Base-by-base conservation (phyloP, 2,797 vertebrate species). In the Hirundo rustica region DNA sequence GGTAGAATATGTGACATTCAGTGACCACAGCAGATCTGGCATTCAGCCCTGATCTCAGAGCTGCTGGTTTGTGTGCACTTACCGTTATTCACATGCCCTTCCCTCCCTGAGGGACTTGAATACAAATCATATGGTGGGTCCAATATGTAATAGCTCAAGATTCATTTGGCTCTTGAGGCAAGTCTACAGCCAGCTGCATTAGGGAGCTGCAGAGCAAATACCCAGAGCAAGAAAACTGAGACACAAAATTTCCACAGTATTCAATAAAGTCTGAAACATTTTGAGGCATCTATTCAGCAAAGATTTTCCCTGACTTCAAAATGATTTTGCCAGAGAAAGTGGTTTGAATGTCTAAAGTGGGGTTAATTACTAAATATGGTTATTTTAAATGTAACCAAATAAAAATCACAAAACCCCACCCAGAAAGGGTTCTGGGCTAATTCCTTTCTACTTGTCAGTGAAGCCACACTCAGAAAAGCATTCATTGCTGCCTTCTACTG, bases 231-330 rank as follows among this genome's bases (percentile, higher is more conserved):
- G 94, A 96, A 92, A 93, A 92, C 15, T 6, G 70, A 92, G 74
- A 62, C 53, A 92, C 13, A 50, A 19, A 65, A 84, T 50, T 50
- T 68, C 47, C 61, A 85, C 21, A 16, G 50, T 91, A 94, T 71
- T 84, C 71, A 94, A 96, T 94, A 94, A 89, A 94, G 84, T 97
- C 94, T 92, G 84, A 94, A 95, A 92, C 38, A 71, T 85, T 95
- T 88, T 87, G 85, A 92, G 82, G 26, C 84, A 83, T 40, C 90
- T 88, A 83, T 96, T 96, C 95, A 92, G 78, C 7, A 90, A 95
- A 83, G 92, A 93, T 7, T 88, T 89, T 68, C 53, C 88, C 79
- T 32, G 36, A 47, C 34, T 82, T 71, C 84, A 81, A 5, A 9
- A 88, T 73, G 45, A 79, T 54, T 89, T 64, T 50, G 26, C 34